Base-by-base conservation (phyloP, 2,113 vertebrate genomes). In the Phoxinus phoxinus region DNA sequence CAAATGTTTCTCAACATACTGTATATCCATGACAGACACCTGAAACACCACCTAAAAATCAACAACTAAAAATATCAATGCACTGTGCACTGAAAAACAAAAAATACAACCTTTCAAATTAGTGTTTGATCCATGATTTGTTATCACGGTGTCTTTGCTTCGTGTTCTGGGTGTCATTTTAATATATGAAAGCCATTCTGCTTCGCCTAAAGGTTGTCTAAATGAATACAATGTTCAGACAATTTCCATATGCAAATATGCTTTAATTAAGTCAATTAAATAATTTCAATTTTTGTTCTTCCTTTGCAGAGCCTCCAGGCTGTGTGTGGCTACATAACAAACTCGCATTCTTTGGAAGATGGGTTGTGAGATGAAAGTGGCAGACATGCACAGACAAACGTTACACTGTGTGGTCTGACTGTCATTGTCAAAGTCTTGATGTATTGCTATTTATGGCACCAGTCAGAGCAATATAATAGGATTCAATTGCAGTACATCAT, bases 221-320 rank as follows among this genome's bases (percentile, higher is more conserved):
- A 94, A 94, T 94, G 92, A 94, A 95, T 94, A 93, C 90, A 53
- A 92, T 93, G 93, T 93, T 93, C 90, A 92, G 89, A 94, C 88
- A 91, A 95, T 95, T 92, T 94, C 92, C 93, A 94, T 94, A 95
- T 94, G 94, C 93, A 95, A 94, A 95, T 95, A 94, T 89, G 88
- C 91, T 94, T 94, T 94, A 94, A 94, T 95, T 93, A 94, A 93
- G 91, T 92, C 93, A 94, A 95, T 94, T 86, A 93, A 94, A 93
- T 86, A 72, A 77, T 87, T 89, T 86, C 89, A 90, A 83, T 90
- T 90, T 85, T 89, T 90, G n/a, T 83, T 88, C 87, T 87, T 92
- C 81, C 87, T 88, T 90, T 84, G 89, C 82, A 81, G 63, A 87
- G 92, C 93, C 92, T 92, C 75, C 86, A 90, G 94, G 93, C 91